Conservation (phyloP, 2,113 vertebrate species). For the Limanda limanda region DNA sequence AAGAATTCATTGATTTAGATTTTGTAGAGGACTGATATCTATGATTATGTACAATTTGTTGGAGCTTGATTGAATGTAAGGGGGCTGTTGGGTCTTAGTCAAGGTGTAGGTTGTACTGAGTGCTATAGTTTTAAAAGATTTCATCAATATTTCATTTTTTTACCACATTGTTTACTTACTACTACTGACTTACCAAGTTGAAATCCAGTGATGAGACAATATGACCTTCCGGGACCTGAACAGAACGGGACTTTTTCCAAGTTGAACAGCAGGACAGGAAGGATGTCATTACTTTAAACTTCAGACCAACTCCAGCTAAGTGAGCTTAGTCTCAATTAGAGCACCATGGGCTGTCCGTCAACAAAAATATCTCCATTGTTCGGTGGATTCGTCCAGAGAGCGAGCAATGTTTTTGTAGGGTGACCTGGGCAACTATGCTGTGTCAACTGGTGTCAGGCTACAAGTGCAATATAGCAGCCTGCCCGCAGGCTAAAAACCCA, state of each 20-base stretch:
- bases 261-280: conserved; percentile 68
- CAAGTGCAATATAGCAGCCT: conserved; percentile 71
- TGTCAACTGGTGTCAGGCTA: conserved; percentile 84
- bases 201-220: not conserved
- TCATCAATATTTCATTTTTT: not conserved
- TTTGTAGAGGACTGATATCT: too few relatives aligned
- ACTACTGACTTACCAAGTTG: not conserved
- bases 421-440: conserved; percentile 80
- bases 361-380: conserved; percentile 77
- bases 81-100: too few relatives aligned
- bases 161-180: not conserved
- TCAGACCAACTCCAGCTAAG: conserved; percentile 56
- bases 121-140: not conserved
- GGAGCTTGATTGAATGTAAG: too few relatives aligned
- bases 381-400: conserved; percentile 62
- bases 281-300: conserved; percentile 66
- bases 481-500: conserved; percentile 69
- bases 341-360: conserved; percentile 67
- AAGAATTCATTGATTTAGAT: too few relatives aligned
- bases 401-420: conserved; percentile 77
- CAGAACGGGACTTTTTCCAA: conserved; percentile 40
- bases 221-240: conserved; percentile 9
- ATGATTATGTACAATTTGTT: too few relatives aligned
- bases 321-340: conserved; percentile 68
- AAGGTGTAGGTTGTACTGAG: too few relatives aligned